Evolutionary conservation across 2,797 vertebrate species (phyloP).

Genomic region (Aplochiton taeniatus): DNA sequence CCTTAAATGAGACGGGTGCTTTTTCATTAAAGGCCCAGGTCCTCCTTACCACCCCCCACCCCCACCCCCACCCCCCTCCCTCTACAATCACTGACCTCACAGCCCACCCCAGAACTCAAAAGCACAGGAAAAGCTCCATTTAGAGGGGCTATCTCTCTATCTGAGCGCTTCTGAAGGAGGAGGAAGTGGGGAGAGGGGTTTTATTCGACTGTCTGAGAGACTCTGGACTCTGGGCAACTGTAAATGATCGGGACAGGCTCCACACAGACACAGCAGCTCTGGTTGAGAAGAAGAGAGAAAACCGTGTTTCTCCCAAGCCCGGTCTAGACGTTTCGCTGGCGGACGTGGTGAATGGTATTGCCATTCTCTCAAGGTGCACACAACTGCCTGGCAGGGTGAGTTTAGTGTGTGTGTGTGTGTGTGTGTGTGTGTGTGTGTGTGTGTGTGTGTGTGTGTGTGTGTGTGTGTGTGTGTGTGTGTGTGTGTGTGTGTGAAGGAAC

Average conservation of each 20-base stretch:
- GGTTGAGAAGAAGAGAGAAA: constrained; percentile 9
- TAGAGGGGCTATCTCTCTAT: constrained; percentile 45
- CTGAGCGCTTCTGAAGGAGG: constrained; percentile 32
- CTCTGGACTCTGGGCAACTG: constrained; percentile 35
- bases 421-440: constrained; percentile 10
- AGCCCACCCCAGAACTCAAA: constrained; percentile 34
- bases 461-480: neutral
- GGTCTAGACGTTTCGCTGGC: constrained; percentile 39
- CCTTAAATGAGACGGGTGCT: constrained; percentile 58
- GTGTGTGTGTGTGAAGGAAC: constrained; percentile 8
- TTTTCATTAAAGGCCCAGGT: constrained; percentile 44
- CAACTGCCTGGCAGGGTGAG: constrained; percentile 44
- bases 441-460: constrained; percentile 24
- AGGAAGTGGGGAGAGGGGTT: constrained; percentile 53
- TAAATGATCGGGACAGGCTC: constrained; percentile 27
- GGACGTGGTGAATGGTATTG: constrained; percentile 42
- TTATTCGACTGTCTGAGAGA: constrained; percentile 31
- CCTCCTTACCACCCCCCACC: neutral
- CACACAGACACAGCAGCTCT: neutral
- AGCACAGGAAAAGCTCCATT: constrained; percentile 74
- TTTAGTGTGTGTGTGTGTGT: constrained; percentile 43
- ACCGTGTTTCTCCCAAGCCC: constrained; percentile 2
- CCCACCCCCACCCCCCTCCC: neutral
- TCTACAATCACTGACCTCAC: constrained; percentile 5
- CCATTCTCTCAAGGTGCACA: constrained; percentile 16